Evolutionary conservation across 2,113 vertebrate species (phyloP), one percentile per base, ranked within the genome.

Genomic region (Xiphias gladius): DNA sequence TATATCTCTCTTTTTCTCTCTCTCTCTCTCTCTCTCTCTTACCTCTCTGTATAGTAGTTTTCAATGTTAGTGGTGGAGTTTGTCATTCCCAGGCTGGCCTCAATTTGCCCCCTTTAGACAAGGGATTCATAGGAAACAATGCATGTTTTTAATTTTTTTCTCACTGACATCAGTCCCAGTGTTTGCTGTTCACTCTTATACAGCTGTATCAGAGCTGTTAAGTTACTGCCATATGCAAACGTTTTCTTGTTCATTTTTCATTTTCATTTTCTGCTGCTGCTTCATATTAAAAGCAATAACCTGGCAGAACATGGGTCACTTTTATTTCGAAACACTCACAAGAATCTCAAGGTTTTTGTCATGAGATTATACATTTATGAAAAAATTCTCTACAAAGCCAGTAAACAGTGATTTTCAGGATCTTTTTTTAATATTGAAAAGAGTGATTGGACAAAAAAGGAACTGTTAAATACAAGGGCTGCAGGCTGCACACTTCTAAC

Each of bases 351-450:
- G n/a, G n/a, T 57, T 12, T 57, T 57, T 57, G 9, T 57, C 54
- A 57, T 13, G 54, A 57, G 10, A n/a, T 57, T 26, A 26, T 26
- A 24, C 22, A 55, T 24, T n/a, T n/a, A 1, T 24, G 3, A 13
- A 39, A 54, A 63, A 62, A 62, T 70, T n/a, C 22, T n/a, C 3
- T n/a, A 63, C 41, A 41, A 64, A 63, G 22, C 37, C 64, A 20
- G 13, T 57, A 6, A 26, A 57, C n/a, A 16, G 3, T 39, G n/a
- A 13, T 43, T 59, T 14, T 57, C 52, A 55, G 22, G 10, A 55
- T 55, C 13, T 13, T 57, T 9, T 22, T 10, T 14, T 0, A 14
- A 26, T 57, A 62, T 41, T 52, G 32, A 20, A 30, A 8, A 6
- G 28, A 30, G 55, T 55, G 59, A 69, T 48, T 22, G 22, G 19